phyloP scores from a whole-genome alignment of 2,113 vertebrate genomes.

The Rhynchopsitta pachyrhyncha region DNA sequence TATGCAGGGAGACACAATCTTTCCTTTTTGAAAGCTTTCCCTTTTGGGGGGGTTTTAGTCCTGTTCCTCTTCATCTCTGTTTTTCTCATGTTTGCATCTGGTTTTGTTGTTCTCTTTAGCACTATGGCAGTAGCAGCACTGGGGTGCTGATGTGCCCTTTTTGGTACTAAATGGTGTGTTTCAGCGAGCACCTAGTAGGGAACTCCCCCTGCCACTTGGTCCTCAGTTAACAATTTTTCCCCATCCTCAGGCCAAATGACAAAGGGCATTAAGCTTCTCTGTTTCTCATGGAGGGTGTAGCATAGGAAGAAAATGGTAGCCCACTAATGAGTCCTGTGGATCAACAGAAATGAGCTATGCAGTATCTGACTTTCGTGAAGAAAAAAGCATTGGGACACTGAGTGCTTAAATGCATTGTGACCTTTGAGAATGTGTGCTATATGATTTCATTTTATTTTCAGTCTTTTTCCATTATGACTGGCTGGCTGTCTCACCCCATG shows the following conservation, averaged over 20 bases:
- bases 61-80: not conserved
- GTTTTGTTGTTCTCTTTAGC: not conserved
- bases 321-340: not conserved
- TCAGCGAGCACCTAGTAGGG: not conserved
- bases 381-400: not conserved
- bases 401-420: constrained; percentile 61
- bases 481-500: constrained; percentile 60
- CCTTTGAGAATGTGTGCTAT: constrained; percentile 58
- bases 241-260: not conserved
- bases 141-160: not conserved
- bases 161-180: not conserved
- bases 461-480: constrained; percentile 54
- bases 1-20: not conserved
- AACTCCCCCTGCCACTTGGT: not conserved
- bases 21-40: not conserved
- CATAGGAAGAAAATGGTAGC: not conserved
- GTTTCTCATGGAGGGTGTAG: not conserved
- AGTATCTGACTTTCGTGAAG: not conserved
- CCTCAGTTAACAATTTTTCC: not conserved
- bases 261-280: not conserved
- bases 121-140: not conserved
- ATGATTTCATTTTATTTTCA: constrained; percentile 44
- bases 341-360: not conserved
- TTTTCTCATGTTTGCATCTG: not conserved
- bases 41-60: not conserved